phyloP scores from a whole-genome alignment of 2,113 vertebrate genomes.

The Stigmatopora argus region DNA sequence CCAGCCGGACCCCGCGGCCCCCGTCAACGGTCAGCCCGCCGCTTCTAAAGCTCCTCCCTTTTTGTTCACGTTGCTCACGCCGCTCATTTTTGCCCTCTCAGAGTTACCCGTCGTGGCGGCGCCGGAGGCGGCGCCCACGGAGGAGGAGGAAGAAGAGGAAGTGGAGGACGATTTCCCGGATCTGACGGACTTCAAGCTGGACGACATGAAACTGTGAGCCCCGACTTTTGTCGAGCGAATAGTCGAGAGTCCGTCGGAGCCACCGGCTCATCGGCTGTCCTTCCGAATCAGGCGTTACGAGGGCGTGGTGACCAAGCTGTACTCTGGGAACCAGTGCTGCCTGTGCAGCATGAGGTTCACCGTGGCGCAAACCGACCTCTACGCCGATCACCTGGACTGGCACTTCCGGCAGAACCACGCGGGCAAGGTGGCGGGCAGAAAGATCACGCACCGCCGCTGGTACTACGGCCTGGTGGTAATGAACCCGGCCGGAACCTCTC shows the following conservation, averaged over 20 bases:
- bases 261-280: too few relatives aligned
- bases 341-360: conserved; percentile 98
- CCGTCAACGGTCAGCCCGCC: conserved; percentile 53
- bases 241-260: too few relatives aligned
- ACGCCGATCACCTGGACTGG: conserved; percentile 97
- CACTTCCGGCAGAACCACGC: conserved; percentile 96
- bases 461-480: conserved; percentile 89
- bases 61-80: background rate
- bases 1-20: conserved; percentile 66
- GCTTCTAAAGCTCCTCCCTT: too few relatives aligned
- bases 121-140: conserved; percentile 51
- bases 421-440: conserved; percentile 91
- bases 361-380: conserved; percentile 89
- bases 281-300: conserved; percentile 79
- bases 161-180: conserved; percentile 83
- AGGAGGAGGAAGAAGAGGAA: conserved; percentile 81
- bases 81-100: conserved; percentile 4
- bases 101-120: conserved; percentile 27
- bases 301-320: conserved; percentile 86
- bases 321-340: conserved; percentile 97
- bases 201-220: conserved; percentile 88
- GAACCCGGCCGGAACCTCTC: background rate
- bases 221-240: background rate
- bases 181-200: conserved; percentile 84
- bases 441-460: conserved; percentile 93